phyloP scores from a whole-genome alignment of 2,797 vertebrate genomes.

The Sorex maritimensis region DNA sequence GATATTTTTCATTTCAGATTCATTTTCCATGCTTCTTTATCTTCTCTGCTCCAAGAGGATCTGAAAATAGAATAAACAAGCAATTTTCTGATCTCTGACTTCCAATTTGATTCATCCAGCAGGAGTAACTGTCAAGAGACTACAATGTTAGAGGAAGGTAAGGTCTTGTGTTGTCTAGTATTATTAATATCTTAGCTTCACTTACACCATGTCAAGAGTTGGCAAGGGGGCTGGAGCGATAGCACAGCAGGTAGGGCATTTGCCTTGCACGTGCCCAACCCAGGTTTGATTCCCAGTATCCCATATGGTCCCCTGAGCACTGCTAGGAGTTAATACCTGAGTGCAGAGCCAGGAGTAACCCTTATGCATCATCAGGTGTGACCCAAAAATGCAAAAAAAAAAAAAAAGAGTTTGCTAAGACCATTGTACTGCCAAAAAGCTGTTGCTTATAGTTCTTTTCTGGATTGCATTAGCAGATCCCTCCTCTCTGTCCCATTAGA shows the following conservation, averaged over 20 bases:
- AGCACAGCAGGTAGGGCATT: too few species aligned
- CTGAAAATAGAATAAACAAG: constrained; percentile 19
- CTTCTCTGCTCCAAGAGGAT: constrained; percentile 17
- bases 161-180: constrained; percentile 15
- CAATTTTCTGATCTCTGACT: constrained; percentile 20
- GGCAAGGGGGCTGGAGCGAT: too few species aligned
- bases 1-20: constrained; percentile 67
- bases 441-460: neutral
- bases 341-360: too few species aligned
- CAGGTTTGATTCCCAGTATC: too few species aligned
- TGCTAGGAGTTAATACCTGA: too few species aligned
- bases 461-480: constrained; percentile 26
- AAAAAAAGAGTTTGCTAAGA: constrained; percentile 3
- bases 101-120: constrained; percentile 36
- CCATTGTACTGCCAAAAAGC: neutral
- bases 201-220: neutral
- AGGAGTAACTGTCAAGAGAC: constrained; percentile 8
- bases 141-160: neutral
- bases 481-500: neutral
- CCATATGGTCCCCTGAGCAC: too few species aligned
- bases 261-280: too few species aligned
- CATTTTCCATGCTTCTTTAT: constrained; percentile 36
- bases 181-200: neutral
- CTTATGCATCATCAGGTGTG: too few species aligned
- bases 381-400: too few species aligned